These are phyloP conservation scores for Prunella fulvescens DNA, from an alignment of 2,113 vertebrate species.

Conservation along the genomic window DNA sequence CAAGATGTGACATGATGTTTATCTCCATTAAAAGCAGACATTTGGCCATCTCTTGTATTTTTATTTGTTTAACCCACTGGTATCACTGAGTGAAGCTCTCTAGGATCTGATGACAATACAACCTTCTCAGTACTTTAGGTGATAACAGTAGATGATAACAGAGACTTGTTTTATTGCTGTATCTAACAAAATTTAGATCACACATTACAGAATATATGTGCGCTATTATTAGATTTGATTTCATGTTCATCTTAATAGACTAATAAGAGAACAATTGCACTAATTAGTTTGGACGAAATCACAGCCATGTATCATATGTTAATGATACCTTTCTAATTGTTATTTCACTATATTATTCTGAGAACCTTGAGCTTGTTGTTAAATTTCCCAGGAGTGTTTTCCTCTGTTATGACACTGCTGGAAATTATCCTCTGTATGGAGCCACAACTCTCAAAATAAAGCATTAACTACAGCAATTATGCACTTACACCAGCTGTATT, in stretches of 20 bases:
- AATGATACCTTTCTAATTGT: conserved; percentile 34
- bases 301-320: conserved; percentile 21
- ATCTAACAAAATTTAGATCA: neutral
- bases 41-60: neutral
- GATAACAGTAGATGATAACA: neutral
- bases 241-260: neutral
- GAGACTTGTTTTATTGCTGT: neutral
- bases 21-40: neutral
- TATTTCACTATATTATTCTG: conserved; percentile 24
- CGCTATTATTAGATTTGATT: neutral
- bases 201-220: neutral
- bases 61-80: neutral
- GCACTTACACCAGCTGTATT: conserved; percentile 52
- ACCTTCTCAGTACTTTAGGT: neutral
- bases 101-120: neutral
- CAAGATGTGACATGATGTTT: neutral
- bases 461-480: conserved; percentile 65
- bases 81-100: neutral
- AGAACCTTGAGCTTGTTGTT: neutral
- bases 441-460: conserved; percentile 53
- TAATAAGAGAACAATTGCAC: neutral
- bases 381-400: conserved; percentile 40
- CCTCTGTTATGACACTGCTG: conserved; percentile 45
- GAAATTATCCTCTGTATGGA: conserved; percentile 23
- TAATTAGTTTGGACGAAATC: conserved; percentile 47